Evolutionary conservation across 2,113 vertebrate species (phyloP).

Genomic region (Ondatra zibethicus): DNA sequence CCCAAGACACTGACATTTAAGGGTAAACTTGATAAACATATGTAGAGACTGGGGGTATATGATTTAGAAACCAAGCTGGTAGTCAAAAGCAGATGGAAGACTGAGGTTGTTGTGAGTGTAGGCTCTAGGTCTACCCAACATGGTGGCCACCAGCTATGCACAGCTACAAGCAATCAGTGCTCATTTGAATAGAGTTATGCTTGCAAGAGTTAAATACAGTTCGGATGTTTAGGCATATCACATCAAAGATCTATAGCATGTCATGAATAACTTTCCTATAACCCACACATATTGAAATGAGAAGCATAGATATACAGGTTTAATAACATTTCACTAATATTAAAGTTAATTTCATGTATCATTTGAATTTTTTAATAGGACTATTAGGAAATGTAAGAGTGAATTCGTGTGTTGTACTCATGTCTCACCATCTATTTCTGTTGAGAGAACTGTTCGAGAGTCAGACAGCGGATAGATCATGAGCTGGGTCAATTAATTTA

Average conservation of each 20-base stretch:
- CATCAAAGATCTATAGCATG: background rate
- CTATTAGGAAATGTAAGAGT: constrained; percentile 1
- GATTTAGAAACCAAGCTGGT: background rate
- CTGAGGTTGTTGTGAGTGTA: background rate
- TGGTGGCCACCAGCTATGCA: background rate
- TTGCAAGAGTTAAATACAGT: background rate
- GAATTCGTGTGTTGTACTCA: background rate
- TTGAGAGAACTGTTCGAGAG: background rate
- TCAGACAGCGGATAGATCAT: background rate
- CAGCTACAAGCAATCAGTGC: background rate
- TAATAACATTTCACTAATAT: background rate
- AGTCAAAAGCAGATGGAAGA: background rate
- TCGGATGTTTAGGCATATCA: background rate
- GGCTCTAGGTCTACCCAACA: background rate
- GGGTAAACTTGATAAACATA: background rate
- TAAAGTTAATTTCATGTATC: background rate
- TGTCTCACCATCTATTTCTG: background rate
- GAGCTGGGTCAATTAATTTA: background rate
- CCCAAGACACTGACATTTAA: background rate
- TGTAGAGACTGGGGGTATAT: background rate
- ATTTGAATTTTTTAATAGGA: background rate
- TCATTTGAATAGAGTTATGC: background rate
- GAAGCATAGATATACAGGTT: background rate
- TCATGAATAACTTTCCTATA: background rate
- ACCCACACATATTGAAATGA: background rate